Conservation (phyloP, 2,797 vertebrate species). For the Coluber constrictor region DNA sequence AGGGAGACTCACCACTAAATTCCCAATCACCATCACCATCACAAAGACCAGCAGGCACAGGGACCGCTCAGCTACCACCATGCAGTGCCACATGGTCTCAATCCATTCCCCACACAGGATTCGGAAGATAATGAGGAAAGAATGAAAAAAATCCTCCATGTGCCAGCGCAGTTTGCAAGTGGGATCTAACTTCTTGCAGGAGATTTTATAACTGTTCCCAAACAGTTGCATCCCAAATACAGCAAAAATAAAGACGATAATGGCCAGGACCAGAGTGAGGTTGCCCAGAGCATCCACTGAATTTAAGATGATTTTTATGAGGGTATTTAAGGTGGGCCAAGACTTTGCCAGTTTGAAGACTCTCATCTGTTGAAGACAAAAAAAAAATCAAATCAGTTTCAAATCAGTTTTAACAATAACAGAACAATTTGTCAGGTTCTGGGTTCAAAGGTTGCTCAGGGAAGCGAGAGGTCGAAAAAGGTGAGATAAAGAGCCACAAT, state of each 20-base stretch:
- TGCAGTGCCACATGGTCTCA: conserved; percentile 89
- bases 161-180: conserved; percentile 87
- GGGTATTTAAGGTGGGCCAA: conserved; percentile 94
- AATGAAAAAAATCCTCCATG: conserved; percentile 97
- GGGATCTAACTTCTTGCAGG: conserved; percentile 72
- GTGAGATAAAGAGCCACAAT: neutral
- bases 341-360: conserved; percentile 96
- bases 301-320: conserved; percentile 97
- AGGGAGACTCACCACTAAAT: conserved; percentile 88
- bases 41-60: conserved; percentile 91
- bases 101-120: conserved; percentile 86
- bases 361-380: conserved; percentile 78
- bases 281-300: conserved; percentile 93
- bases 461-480: neutral
- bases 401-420: neutral
- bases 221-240: conserved; percentile 94
- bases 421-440: neutral
- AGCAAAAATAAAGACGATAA: conserved; percentile 96
- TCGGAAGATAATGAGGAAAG: conserved; percentile 90
- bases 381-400: conserved; percentile 25
- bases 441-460: neutral
- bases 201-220: conserved; percentile 72
- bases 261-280: conserved; percentile 91
- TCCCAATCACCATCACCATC: conserved; percentile 94
- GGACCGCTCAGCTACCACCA: conserved; percentile 80